These are phyloP conservation scores for Rallus crepitans DNA, from an alignment of 2,797 vertebrate genomes.

Conservation along the genomic window DNA sequence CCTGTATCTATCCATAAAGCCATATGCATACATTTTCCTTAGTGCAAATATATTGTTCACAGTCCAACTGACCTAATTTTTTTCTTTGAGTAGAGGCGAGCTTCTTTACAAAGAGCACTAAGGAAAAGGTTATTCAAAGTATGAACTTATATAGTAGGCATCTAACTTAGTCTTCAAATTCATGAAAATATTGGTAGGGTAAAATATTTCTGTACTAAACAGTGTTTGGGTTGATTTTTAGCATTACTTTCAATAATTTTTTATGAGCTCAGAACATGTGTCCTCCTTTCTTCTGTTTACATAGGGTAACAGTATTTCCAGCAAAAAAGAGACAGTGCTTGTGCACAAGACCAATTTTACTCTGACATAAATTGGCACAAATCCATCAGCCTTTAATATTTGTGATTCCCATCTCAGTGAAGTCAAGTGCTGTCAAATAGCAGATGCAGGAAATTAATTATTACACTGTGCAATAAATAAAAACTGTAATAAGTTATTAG, in stretches of 20 bases:
- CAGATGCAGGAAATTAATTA: conserved; percentile 44
- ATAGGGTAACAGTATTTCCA: neutral
- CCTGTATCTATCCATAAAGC: neutral
- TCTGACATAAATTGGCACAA: neutral
- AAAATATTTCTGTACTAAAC: neutral
- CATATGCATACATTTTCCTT: neutral
- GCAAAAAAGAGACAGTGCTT: neutral
- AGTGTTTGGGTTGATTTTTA: neutral
- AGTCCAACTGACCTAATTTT: conserved; percentile 21
- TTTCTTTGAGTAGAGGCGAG: neutral
- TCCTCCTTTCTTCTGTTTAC: conserved; percentile 23
- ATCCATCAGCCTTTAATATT: neutral
- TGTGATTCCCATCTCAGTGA: neutral
- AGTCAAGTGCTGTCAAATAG: neutral
- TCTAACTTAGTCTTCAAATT: neutral
- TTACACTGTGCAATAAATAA: conserved; percentile 47
- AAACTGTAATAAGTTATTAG: neutral
- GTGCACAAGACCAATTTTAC: neutral
- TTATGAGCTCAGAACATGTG: neutral
- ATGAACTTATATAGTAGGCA: neutral
- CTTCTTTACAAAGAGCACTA: neutral
- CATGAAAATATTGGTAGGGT: neutral
- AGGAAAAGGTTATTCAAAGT: neutral
- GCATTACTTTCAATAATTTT: neutral
- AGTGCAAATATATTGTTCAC: neutral